Conservation (phyloP, 2,113 vertebrate species). For the Clupea harengus region DNA sequence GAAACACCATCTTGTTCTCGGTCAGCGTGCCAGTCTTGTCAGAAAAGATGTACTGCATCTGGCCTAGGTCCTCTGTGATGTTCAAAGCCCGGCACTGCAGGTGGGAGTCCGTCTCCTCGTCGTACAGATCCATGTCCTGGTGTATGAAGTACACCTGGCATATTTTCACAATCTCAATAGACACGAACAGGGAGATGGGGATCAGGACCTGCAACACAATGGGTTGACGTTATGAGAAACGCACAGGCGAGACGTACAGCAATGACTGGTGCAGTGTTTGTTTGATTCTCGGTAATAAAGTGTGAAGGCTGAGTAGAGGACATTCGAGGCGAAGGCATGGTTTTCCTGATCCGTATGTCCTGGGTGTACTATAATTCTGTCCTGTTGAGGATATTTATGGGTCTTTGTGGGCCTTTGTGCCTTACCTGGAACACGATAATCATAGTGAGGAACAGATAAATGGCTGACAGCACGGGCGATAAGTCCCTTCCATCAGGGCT, state of each 20-base stretch:
- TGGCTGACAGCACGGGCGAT: slow-evolving; percentile 82
- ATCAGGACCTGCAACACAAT: slow-evolving; percentile 82
- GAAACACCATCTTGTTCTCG: slow-evolving; percentile 98
- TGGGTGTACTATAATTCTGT: neutral
- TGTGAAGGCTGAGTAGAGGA: slow-evolving; percentile 2
- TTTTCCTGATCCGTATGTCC: slow-evolving; percentile 6
- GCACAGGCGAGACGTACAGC: neutral
- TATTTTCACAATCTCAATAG: slow-evolving; percentile 97
- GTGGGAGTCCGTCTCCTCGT: slow-evolving; percentile 92
- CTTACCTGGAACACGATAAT: slow-evolving; percentile 96
- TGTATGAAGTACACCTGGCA: slow-evolving; percentile 98
- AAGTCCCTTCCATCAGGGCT: slow-evolving; percentile 82
- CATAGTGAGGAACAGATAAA: slow-evolving; percentile 94
- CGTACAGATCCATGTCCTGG: slow-evolving; percentile 90
- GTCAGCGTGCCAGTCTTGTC: slow-evolving; percentile 98
- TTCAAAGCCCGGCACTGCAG: slow-evolving; percentile 95
- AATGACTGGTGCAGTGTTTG: neutral
- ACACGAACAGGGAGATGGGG: slow-evolving; percentile 95
- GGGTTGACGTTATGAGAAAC: neutral
- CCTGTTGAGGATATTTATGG: slow-evolving; percentile 28
- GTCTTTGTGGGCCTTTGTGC: neutral
- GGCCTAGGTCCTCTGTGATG: slow-evolving; percentile 95
- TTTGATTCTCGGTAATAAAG: neutral
- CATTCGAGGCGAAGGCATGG: neutral
- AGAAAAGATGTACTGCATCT: slow-evolving; percentile 97